Percentiles rank a stretch among this genome's conserved stretches.
Evolutionary conservation across 2,888 invertebrate species (phyloP).

Genomic region (Muschampia plurimacula): DNA sequence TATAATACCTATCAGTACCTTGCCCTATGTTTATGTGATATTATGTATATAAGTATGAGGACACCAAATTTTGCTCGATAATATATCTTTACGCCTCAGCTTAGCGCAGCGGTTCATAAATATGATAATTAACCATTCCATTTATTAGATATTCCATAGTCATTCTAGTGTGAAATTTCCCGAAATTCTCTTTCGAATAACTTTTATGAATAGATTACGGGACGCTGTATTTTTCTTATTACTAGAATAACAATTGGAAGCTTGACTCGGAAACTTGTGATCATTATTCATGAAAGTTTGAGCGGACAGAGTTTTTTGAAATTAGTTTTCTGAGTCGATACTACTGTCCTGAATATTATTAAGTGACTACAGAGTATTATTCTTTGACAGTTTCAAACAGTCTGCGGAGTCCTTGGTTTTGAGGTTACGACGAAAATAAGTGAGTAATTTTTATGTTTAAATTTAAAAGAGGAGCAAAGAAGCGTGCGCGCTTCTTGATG

Average conservation of each 20-base stretch:
- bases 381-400: slow-evolving; percentile 7
- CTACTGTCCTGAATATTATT: neutral
- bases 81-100: slow-evolving; percentile 46
- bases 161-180: slow-evolving; percentile 56
- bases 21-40: slow-evolving; percentile 6
- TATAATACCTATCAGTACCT: neutral
- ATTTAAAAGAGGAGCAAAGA: too few species aligned
- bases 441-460: too few species aligned
- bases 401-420: neutral
- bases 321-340: slow-evolving; percentile 8
- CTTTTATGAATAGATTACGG: slow-evolving; percentile 53
- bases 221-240: slow-evolving; percentile 43
- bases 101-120: slow-evolving; percentile 55
- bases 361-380: neutral
- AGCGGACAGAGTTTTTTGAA: slow-evolving; percentile 16
- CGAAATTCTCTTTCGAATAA: slow-evolving; percentile 52
- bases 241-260: slow-evolving; percentile 30
- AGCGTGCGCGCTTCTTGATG: too few species aligned
- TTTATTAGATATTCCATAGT: slow-evolving; percentile 54
- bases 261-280: slow-evolving; percentile 14
- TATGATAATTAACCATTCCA: slow-evolving; percentile 55
- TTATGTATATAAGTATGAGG: slow-evolving; percentile 13
- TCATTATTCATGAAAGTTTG: slow-evolving; percentile 31
- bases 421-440: neutral
- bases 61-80: slow-evolving; percentile 33